phyloP scores from a whole-genome alignment of 2,113 vertebrate species.

The Cygnus atratus region DNA sequence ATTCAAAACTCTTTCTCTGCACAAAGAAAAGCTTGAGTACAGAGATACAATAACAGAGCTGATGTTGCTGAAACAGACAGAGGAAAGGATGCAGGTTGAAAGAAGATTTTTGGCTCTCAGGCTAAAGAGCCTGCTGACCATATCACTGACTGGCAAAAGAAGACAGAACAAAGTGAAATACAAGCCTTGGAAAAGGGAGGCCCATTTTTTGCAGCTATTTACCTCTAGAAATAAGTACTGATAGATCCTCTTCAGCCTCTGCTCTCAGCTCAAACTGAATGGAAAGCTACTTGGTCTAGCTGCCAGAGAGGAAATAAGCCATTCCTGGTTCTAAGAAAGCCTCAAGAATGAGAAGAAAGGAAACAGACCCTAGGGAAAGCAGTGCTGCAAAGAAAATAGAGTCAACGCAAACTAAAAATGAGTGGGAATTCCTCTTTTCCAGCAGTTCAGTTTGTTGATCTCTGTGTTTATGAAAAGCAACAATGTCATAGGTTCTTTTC shows the following conservation, averaged over 20 bases:
- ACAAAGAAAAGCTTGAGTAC: neutral
- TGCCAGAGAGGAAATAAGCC: slow-evolving; percentile 22
- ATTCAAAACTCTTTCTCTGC: neutral
- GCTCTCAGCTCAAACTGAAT: slow-evolving; percentile 15
- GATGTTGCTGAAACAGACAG: neutral
- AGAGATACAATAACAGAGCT: neutral
- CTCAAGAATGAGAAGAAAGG: slow-evolving; percentile 2
- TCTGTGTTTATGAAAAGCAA: neutral
- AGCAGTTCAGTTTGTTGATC: neutral
- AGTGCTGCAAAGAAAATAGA: neutral
- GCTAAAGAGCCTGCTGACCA: neutral
- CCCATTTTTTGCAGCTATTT: neutral
- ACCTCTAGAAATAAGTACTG: neutral
- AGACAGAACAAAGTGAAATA: neutral
- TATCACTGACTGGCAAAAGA: neutral
- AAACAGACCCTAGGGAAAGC: slow-evolving; percentile 13
- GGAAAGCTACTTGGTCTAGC: neutral
- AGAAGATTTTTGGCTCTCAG: neutral
- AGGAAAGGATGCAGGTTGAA: neutral
- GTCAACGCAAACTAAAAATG: neutral
- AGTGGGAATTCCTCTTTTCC: slow-evolving; percentile 21
- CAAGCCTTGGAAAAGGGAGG: neutral
- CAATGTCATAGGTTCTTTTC: neutral
- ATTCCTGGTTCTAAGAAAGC: neutral
- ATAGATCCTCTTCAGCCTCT: neutral